Percentiles rank a stretch among this genome's conserved stretches.
Conservation (phyloP, 1,140 invertebrate genomes). For the Ruditapes philippinarum region DNA sequence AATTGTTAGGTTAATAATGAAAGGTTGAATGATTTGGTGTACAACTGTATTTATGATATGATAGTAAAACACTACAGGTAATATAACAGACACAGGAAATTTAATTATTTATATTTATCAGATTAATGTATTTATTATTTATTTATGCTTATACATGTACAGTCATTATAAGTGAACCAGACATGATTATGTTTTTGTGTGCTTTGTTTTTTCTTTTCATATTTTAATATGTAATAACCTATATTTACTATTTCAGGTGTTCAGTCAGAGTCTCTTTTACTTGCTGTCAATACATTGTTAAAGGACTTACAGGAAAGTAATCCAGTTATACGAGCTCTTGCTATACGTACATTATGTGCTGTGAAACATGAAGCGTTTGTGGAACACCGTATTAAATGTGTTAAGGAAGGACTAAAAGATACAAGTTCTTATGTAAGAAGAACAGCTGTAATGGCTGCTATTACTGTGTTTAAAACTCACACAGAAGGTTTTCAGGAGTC, state of each 20-base stretch:
- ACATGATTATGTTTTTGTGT: too few relatives aligned
- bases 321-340: conserved; percentile 76
- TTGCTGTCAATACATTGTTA: conserved; percentile 79
- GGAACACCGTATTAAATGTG: conserved; percentile 70
- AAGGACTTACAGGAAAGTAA: conserved; percentile 77
- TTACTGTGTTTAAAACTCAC: conserved; percentile 52
- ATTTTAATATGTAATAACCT: too few relatives aligned
- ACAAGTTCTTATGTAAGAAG: conserved; percentile 77
- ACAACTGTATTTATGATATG: too few relatives aligned
- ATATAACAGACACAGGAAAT: too few relatives aligned
- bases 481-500: conserved; percentile 58
- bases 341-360: conserved; percentile 75
- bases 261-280: conserved; percentile 69
- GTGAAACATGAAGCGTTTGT: conserved; percentile 68
- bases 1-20: too few relatives aligned
- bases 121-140: too few relatives aligned
- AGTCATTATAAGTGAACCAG: too few relatives aligned
- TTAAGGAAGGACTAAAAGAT: conserved; percentile 70
- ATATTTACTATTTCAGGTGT: conserved; percentile 10
- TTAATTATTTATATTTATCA: too few relatives aligned
- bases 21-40: too few relatives aligned
- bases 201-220: too few relatives aligned
- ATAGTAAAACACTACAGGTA: too few relatives aligned
- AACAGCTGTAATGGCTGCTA: conserved; percentile 70
- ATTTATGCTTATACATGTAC: too few relatives aligned